Evolutionary conservation across 2,888 invertebrate genomes (phyloP).

Genomic region (Petrolisthes cinctipes): DNA sequence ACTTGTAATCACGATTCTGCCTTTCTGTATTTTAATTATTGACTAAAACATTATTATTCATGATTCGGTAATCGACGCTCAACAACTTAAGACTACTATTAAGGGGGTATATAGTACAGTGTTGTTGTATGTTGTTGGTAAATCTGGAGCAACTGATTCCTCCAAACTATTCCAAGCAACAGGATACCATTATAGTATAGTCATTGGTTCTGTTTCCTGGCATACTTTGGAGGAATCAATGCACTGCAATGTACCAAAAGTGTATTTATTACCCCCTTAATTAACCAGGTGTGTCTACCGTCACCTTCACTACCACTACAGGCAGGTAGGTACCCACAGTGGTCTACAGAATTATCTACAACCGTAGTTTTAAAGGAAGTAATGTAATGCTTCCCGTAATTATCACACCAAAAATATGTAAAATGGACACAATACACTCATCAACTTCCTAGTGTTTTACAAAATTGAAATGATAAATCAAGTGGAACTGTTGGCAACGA

Average conservation of each 20-base stretch:
- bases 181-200: neutral
- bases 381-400: neutral
- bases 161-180: neutral
- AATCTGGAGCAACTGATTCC: neutral
- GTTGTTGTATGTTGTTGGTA: neutral
- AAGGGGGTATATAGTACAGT: neutral
- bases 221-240: too few species aligned
- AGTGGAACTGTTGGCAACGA: neutral
- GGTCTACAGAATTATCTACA: too few species aligned
- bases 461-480: neutral
- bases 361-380: neutral
- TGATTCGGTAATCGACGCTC: neutral
- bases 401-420: neutral
- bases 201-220: neutral
- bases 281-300: too few species aligned
- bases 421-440: conserved; percentile 17
- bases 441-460: neutral
- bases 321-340: too few species aligned
- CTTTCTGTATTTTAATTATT: neutral
- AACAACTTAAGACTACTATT: conserved; percentile 15
- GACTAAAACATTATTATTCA: neutral
- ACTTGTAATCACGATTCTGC: neutral
- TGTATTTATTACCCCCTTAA: too few species aligned
- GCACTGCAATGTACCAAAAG: too few species aligned
- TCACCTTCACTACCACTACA: too few species aligned